phyloP scores from a whole-genome alignment of 1,140 invertebrate genomes.

The silkworm (Bombyx mori) region ASM3026992v2 NC_085126.1:7800501-7801000 shows the following conservation, averaged over 20 bases:
- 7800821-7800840: too few relatives aligned
- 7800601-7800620: constrained; percentile 46
- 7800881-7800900: too few relatives aligned
- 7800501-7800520: too few relatives aligned
- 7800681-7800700: constrained; percentile 21
- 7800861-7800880: too few relatives aligned
- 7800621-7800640: constrained; percentile 28
- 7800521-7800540: too few relatives aligned
- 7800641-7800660: constrained; percentile 10
- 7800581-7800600: constrained; percentile 48
- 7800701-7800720: constrained; percentile 10
- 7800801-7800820: neutral
- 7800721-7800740: constrained; percentile 33
- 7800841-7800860: too few relatives aligned
- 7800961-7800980: constrained; percentile 26
- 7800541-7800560: constrained; percentile 38
- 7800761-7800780: neutral
- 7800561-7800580: constrained; percentile 62
- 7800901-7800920: neutral
- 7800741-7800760: constrained; percentile 26
- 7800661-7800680: constrained; percentile 29
- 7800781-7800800: neutral
- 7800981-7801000: constrained; percentile 21
- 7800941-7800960: constrained; percentile 29
- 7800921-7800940: constrained; percentile 17